Base-by-base conservation (phyloP, 2,888 invertebrate genomes). In the Herminia tarsipennalis region DNA sequence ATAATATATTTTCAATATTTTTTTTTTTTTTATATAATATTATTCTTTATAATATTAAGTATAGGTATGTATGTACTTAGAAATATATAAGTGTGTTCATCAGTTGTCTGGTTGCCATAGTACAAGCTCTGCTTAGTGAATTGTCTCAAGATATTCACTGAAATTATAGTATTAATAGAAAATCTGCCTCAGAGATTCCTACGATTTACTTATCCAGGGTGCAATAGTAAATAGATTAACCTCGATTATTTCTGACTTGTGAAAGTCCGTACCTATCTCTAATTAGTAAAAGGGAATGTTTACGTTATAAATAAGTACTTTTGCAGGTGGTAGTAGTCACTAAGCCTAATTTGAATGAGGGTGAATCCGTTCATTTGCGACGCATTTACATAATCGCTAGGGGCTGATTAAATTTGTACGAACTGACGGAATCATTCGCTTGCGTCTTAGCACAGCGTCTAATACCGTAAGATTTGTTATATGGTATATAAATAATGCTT, bases 331-430 rank as follows among this genome's bases (percentile, higher is more conserved):
- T 61, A 70, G 70, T 65, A 70, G 66, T 56, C 62, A 53, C 62
- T 77, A 69, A 79, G 73, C 73, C 70, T 78, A 77, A 83, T 81
- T 82, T 79, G 73, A 80, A 83, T 78, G 76, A 73, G 76, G 73
- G 73, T 73, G 77, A 82, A 81, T 80, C 79, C 76, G 71, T 78
- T 79, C 74, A 79, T 81, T 83, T 75, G 66, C 75, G 50, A 65
- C 58, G 56, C 70, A 86, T 86, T 84, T 79, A 61, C 86, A 87
- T 87, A 86, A 86, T 79, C 86, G 81, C 83, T 73, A 64, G 59
- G 68, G 72, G 82, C 78, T 81, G 79, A 83, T 85, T 82, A 81
- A 84, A 81, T 81, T 82, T 83, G 81, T 74, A 83, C 54, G 49
- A 70, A 70, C 64, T 66, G 65, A 55, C 52, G 65, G 69, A 73